Evolutionary conservation across 2,888 invertebrate species (phyloP).

Genomic region (Colostygia pectinataria): DNA sequence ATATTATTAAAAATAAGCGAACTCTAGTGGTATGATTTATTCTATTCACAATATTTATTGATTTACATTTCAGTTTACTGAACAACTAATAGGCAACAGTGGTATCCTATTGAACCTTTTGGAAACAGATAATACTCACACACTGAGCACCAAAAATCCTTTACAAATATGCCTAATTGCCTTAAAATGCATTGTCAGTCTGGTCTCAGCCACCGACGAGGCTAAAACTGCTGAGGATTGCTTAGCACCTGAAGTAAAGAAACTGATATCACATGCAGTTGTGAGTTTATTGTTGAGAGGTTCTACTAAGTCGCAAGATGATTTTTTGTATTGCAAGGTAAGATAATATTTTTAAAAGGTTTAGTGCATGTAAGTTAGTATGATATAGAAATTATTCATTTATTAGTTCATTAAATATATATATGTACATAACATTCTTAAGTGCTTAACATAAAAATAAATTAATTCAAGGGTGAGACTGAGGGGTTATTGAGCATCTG

Average conservation of each 20-base stretch:
- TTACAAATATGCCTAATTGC: constrained; percentile 60
- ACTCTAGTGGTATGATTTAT: too few species aligned
- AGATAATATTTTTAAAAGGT: too few species aligned
- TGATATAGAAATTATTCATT: too few species aligned
- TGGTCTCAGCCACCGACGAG: constrained; percentile 53
- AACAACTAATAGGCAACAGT: constrained; percentile 61
- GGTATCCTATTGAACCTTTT: constrained; percentile 63
- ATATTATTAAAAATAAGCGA: too few species aligned
- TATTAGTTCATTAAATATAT: too few species aligned
- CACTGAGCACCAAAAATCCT: constrained; percentile 45
- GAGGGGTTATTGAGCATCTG: too few species aligned
- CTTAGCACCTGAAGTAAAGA: constrained; percentile 50
- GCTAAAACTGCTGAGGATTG: constrained; percentile 38
- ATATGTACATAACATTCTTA: too few species aligned
- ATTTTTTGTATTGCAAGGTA: constrained; percentile 78
- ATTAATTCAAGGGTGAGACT: too few species aligned
- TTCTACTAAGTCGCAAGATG: constrained; percentile 59
- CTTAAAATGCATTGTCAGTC: constrained; percentile 60
- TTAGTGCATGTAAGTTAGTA: too few species aligned
- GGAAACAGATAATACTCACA: constrained; percentile 43
- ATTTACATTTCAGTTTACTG: constrained; percentile 53
- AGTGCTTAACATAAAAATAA: too few species aligned
- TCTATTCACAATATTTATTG: background rate
- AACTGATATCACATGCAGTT: constrained; percentile 63
- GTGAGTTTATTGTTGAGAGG: constrained; percentile 65